Percentiles rank a stretch among this genome's conserved stretches.
Evolutionary conservation across 2,888 invertebrate genomes (phyloP).

Genomic region (Operophtera brumata): DNA sequence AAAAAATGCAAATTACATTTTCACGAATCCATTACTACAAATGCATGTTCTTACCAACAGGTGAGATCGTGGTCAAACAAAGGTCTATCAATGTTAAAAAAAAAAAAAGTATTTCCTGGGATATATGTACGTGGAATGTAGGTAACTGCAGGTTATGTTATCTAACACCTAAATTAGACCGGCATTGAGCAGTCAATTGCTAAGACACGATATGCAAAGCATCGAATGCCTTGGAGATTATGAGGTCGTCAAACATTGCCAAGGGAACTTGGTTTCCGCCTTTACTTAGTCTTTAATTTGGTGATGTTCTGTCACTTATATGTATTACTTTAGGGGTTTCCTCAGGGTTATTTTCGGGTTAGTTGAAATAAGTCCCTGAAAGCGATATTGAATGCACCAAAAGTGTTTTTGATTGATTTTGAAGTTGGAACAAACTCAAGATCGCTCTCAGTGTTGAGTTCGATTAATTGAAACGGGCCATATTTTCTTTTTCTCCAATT

Average conservation of each 20-base stretch:
- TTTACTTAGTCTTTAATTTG: not conserved
- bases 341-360: too few species aligned
- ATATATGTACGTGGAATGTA: not conserved
- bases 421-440: too few species aligned
- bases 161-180: constrained; percentile 1
- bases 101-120: too few species aligned
- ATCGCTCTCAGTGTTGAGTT: too few species aligned
- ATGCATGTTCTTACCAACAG: not conserved
- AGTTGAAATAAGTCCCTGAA: too few species aligned
- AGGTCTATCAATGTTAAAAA: too few species aligned
- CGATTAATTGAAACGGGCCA: too few species aligned
- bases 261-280: constrained; percentile 13
- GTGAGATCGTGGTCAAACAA: too few species aligned
- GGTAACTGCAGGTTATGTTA: not conserved
- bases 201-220: constrained; percentile 16
- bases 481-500: too few species aligned
- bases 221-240: constrained; percentile 1
- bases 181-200: constrained; percentile 17
- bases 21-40: not conserved
- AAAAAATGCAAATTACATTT: constrained; percentile 3
- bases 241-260: constrained; percentile 11
- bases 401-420: too few species aligned
- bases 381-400: too few species aligned
- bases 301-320: not conserved
- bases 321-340: too few species aligned